Conservation (phyloP, 2,113 vertebrate species). For the Ctenodactylus gundi region DNA sequence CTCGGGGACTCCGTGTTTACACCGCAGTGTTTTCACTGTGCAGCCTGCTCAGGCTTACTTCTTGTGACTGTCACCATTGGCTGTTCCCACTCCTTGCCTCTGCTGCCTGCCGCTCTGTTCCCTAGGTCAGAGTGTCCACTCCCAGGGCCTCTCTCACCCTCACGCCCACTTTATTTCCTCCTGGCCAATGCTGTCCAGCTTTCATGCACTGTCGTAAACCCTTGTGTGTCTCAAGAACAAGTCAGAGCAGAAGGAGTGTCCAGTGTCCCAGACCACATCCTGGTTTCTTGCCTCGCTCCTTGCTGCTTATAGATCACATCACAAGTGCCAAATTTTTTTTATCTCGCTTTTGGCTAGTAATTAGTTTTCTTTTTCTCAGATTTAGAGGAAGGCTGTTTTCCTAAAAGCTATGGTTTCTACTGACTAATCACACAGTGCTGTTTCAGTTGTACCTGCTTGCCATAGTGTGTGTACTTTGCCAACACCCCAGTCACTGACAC, state of each 20-base stretch:
- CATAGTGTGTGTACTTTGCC: too few relatives aligned
- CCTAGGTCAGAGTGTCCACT: too few relatives aligned
- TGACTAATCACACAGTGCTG: background rate
- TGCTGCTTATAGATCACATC: background rate
- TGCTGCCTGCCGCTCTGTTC: background rate
- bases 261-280: background rate
- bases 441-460: too few relatives aligned
- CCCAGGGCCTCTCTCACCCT: background rate
- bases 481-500: too few relatives aligned
- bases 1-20: background rate
- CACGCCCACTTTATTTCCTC: background rate
- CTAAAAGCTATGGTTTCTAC: background rate
- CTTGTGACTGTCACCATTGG: background rate
- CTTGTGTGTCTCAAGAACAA: background rate
- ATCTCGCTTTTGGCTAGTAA: conserved; percentile 3
- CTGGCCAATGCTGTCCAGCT: background rate
- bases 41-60: background rate
- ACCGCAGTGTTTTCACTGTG: background rate
- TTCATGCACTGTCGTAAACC: background rate
- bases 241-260: background rate
- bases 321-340: background rate
- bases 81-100: background rate
- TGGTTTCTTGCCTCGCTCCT: background rate
- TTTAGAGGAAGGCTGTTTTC: background rate
- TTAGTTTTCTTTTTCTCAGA: conserved; percentile 5